Evolutionary conservation across 2,888 invertebrate genomes (phyloP), one percentile per base, ranked within the genome.

Genomic region (Diachrysia chrysitis): DNA sequence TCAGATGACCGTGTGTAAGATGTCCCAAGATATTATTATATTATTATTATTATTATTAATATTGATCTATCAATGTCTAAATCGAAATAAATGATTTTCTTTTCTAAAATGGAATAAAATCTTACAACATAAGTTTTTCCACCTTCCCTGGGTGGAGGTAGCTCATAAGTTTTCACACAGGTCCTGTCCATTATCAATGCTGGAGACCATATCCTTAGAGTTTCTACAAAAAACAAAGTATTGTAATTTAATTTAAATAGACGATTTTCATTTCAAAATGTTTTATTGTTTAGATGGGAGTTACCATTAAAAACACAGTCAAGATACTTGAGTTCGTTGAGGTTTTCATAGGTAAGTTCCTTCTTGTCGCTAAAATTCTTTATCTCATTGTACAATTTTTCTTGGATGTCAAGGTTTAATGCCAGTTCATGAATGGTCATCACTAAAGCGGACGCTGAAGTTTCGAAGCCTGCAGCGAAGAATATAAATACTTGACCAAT

Each of bases 191-290:
- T 78, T 0, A 94, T 73, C 0, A 93, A 71, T 0, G 92, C 93
- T 0, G 94, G 90, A 0, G 96, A 90, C 94, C 96, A 96, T 75
- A 92, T 94, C 63, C 96, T 89, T 21, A 95, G 79, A 0, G 94
- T 91, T 86, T 96, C 96, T 91, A 61, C 35, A 86, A 84, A 37
- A 57, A 51, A 48, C n/a, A 1, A 14, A 42, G 14, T 4, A 42
- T 42, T 42, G 7, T 42, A 6, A 42, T 16, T n/a, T 0, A 1
- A n/a, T 42, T 0, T 4, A 16, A n/a, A 16, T 0, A 16, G 42
- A 42, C 2, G n/a, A 42, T 1, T n/a, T 42, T 16, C 5, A 0
- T 35, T 16, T n/a, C 42, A 4, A 1, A 1, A 6, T n/a, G 0
- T 6, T 42, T 42, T 42, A 10, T 12, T 17, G 46, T 17, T 55